Base-by-base conservation (phyloP, 35 echinoderm and acorn worm genomes). In the Hemicentrotus pulcherrimus region DNA sequence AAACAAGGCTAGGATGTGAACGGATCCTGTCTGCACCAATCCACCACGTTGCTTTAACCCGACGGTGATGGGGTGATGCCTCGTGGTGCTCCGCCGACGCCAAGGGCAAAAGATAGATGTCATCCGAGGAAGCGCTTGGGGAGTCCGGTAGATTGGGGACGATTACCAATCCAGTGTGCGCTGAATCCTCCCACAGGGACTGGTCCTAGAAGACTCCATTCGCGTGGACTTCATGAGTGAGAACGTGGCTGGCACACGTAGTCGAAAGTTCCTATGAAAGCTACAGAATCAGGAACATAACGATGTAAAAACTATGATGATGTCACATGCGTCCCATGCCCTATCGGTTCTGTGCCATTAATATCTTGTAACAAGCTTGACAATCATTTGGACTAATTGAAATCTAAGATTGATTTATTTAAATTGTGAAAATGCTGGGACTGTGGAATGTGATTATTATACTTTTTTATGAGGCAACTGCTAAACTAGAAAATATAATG, bases 211-310 rank as follows among this genome's bases (percentile, higher is more conserved):
- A 93, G 24, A 46, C 48, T 90, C 18, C 46, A 93, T 58, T 50
- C 91, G 91, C 91, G 91, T 93, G 91, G 91, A 48, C 30, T 9
- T 31, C 91, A 46, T 31, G 48, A 15, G 91, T 19, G 13, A 58
- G 46, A 93, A 93, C 91, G 91, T 93, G 91, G 91, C 91, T 93
- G 91, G 91, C 91, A 93, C 91, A 93, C 91, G 91, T 18, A 28
- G 65, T 55, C 65, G 28, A 78, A 59, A 6, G 65, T n/a, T 78
- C 65, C 65, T n/a, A 78, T 78, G 22, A 78, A n/a, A n/a, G 7
- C 61, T 24, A 5, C 61, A 71, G 2, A n/a, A 71, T 24, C 22
- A 71, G 65, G 65, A 78, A 78, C 65, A 78, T 55, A 55, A 11
- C 50, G 6, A 55, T 10, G 65, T 28, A 78, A 78, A 70, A 78